Evolutionary conservation across 2,888 invertebrate species (phyloP).

Genomic region (Pyrrhosoma nymphula): DNA sequence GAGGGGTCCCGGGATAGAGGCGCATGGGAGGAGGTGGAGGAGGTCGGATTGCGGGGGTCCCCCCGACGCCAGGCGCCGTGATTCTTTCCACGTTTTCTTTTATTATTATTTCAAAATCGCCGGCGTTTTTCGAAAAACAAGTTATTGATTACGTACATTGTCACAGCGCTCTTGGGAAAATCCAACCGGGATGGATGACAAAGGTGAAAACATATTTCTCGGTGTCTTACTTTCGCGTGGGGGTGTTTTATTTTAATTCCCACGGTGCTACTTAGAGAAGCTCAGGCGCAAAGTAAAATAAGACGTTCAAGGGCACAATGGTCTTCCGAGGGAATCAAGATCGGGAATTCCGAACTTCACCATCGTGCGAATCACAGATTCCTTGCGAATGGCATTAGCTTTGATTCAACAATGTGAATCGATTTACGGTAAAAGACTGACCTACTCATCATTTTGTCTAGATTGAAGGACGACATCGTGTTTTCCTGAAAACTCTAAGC

Average conservation of each 20-base stretch:
- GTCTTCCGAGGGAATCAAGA: no score
- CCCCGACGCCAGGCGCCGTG: neutral
- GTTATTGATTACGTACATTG: slow-evolving; percentile 11
- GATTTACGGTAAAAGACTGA: no score
- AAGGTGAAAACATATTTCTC: neutral
- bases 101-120: neutral
- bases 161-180: neutral
- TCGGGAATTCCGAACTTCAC: no score
- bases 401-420: no score
- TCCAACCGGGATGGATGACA: neutral
- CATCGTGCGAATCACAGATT: no score
- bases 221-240: neutral
- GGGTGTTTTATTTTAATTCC: neutral
- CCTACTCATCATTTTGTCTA: no score
- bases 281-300: neutral
- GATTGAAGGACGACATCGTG: no score
- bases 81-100: neutral
- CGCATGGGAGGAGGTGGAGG: neutral
- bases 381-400: neutral
- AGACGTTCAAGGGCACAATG: neutral
- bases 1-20: neutral
- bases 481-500: no score
- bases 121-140: neutral
- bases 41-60: neutral
- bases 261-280: neutral